Evolutionary conservation across 2,797 vertebrate species (phyloP).

Genomic region (Lagocephalus sceleratus): DNA sequence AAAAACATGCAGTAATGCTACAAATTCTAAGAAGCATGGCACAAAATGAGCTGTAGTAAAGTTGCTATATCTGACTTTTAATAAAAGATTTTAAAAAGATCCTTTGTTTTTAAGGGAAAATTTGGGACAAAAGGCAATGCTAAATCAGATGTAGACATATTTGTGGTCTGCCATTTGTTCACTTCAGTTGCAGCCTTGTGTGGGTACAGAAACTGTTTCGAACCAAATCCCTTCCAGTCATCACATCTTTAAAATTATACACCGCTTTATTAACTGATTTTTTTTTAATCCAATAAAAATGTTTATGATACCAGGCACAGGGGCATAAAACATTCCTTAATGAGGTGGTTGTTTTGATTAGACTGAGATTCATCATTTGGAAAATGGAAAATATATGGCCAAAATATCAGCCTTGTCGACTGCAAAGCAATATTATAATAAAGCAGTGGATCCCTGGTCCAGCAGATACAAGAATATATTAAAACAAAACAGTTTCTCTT

Average conservation of each 20-base stretch:
- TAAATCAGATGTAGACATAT: slow-evolving; percentile 10
- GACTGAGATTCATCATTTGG: slow-evolving; percentile 3
- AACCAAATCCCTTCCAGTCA: neutral
- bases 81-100: slow-evolving; percentile 1
- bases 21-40: neutral
- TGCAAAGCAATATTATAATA: slow-evolving; percentile 29
- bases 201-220: neutral
- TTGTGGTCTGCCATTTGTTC: slow-evolving; percentile 5
- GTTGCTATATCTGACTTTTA: neutral
- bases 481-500: slow-evolving; percentile 56
- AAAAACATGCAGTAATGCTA: slow-evolving; percentile 4
- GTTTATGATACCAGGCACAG: neutral
- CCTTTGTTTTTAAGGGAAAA: slow-evolving; percentile 5
- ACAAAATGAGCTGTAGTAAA: slow-evolving; percentile 9
- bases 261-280: slow-evolving; percentile 7
- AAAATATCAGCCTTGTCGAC: neutral
- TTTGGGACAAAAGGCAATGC: slow-evolving; percentile 1
- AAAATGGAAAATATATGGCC: neutral
- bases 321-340: neutral
- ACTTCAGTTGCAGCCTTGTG: neutral
- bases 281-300: neutral
- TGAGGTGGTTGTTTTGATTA: slow-evolving; percentile 1
- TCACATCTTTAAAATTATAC: slow-evolving; percentile 3
- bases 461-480: slow-evolving; percentile 35
- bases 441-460: slow-evolving; percentile 27